Base-by-base conservation (phyloP, 2,113 vertebrate genomes). In the Grantiella picta region DNA sequence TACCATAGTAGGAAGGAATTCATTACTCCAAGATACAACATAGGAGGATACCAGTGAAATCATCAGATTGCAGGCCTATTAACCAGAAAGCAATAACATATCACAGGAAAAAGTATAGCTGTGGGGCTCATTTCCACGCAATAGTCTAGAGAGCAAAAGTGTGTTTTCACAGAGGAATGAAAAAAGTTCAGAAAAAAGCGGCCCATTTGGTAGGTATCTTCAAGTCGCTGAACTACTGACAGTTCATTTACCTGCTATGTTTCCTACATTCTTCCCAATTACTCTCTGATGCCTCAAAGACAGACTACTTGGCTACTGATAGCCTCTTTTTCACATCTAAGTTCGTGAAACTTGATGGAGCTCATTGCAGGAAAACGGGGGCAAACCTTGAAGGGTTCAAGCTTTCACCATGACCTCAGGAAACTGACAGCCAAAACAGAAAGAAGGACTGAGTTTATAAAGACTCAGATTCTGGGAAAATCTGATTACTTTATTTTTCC, bases 321-420 rank as follows among this genome's bases (percentile, higher is more conserved):
- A 40, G 36, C 35, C 0, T 0, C 31, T 71, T 25, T 66, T 42
- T 63, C 65, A 25, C 2, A 10, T 29, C 6, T 20, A 54, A 42
- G 13, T 15, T 68, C 19, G 25, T 6, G 4, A 78, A 79, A 86
- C 64, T 20, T 16, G 23, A 78, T 5, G 11, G 20, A 93, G 4
- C 7, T 42, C 22, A 13, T 1, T 52, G n/a, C 68, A 75, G 64
- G 27, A 70, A 69, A 66, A 38, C 10, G 11, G 10, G 10, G 10
- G 19, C 61, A 70, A 33, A 71, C 28, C 17, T 35, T 52, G 24
- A 56, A 75, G 75, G 8, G n/a, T 24, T 78, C 56, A 64, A 42
- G 53, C 33, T 83, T 71, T 82, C 86, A 86, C 15, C 69, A 21
- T 5, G 27, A 77, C 42, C 61, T 91, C 61, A 64, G 31, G 77